Conservation (phyloP, 2,797 vertebrate genomes). For the Gambelia wislizenii region DNA sequence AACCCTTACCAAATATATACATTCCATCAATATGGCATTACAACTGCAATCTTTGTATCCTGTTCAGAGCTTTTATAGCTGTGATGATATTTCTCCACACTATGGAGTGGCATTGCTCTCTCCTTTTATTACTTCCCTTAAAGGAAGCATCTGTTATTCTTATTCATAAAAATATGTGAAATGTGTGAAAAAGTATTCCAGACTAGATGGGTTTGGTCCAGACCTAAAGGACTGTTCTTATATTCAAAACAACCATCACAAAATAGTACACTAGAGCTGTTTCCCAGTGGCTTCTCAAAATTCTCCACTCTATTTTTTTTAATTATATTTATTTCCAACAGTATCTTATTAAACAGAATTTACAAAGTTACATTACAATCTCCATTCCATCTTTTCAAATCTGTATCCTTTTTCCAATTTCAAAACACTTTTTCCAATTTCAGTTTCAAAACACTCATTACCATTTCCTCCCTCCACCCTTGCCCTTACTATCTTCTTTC, state of each 20-base stretch:
- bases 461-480: too few species aligned
- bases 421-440: too few species aligned
- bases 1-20: slow-evolving; percentile 48
- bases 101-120: background rate
- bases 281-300: background rate
- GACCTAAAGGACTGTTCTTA: background rate
- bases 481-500: too few species aligned
- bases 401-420: too few species aligned
- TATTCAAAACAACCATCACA: background rate
- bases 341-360: too few species aligned
- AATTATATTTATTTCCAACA: too few species aligned
- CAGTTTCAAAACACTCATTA: too few species aligned
- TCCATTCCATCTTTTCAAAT: too few species aligned
- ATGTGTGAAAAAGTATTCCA: background rate
- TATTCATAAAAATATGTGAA: too few species aligned
- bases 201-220: background rate
- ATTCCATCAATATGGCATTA: background rate
- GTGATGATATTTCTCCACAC: background rate
- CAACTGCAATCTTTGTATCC: slow-evolving; percentile 27
- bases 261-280: background rate
- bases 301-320: background rate
- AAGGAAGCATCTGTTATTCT: background rate
- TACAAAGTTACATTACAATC: too few species aligned
- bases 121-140: background rate
- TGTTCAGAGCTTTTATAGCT: slow-evolving; percentile 29